These are phyloP conservation scores for Beroe forskalii DNA, from an alignment of 37 sponge, comb jelly and placozoan species.

Conservation along the genomic window DNA sequence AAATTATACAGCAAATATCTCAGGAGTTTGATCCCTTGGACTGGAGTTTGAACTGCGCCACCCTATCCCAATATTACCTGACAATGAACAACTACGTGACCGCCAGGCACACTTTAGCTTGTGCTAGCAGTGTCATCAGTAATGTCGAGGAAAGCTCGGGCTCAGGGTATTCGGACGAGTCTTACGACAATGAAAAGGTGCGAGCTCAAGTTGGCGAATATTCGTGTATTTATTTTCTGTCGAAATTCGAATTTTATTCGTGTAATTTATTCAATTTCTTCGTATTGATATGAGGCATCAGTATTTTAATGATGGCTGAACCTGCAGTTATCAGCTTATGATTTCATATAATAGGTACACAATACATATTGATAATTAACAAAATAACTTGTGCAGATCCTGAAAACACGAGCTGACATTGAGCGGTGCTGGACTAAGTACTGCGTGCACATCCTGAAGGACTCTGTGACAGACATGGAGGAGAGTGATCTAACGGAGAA, in stretches of 20 bases:
- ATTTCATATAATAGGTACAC: too few relatives aligned
- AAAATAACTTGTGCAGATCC: too few relatives aligned
- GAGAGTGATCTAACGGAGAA: slow-evolving; percentile 44
- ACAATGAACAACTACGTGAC: slow-evolving; percentile 65
- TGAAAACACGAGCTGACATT: slow-evolving; percentile 76
- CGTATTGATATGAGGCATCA: too few relatives aligned
- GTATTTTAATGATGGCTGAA: too few relatives aligned
- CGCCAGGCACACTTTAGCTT: slow-evolving; percentile 84
- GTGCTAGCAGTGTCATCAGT: slow-evolving; percentile 65
- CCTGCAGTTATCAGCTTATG: too few relatives aligned
- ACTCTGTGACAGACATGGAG: slow-evolving; percentile 45
- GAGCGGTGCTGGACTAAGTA: slow-evolving; percentile 91
- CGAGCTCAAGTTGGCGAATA: too few relatives aligned
- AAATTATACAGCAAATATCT: too few relatives aligned
- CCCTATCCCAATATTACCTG: slow-evolving; percentile 89
- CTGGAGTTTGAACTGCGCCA: slow-evolving; percentile 66
- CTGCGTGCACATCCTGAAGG: slow-evolving; percentile 68
- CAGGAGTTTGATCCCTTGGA: slow-evolving; percentile 60
- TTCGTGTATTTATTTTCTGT: too few relatives aligned
- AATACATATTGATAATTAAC: too few relatives aligned
- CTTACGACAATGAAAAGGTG: slow-evolving; percentile 63
- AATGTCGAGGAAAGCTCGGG: slow-evolving; percentile 33
- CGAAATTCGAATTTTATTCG: too few relatives aligned
- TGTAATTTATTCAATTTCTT: too few relatives aligned
- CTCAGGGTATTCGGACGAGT: background rate